Base-by-base conservation (phyloP, 2,797 vertebrate genomes). In the Takifugu rubripes region DNA sequence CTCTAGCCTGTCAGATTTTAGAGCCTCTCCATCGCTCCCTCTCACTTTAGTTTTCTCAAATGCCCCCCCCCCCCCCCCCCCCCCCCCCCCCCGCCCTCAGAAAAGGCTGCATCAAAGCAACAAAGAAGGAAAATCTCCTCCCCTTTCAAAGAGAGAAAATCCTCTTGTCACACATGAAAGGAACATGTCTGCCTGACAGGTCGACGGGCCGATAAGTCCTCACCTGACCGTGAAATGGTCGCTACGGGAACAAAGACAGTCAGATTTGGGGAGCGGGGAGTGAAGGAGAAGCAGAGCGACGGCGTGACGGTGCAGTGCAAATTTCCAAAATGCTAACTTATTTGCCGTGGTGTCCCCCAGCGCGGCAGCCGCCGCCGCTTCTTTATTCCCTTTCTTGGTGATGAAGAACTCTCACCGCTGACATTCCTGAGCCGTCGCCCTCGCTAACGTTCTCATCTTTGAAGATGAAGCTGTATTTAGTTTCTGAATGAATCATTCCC, bases 1-100 rank as follows among this genome's bases (percentile, higher is more conserved):
- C 79, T 87, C 81, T 76, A 69, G 70, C 79, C 71, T 80, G 81
- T 82, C 78, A 74, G 74, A 79, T 81, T 72, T 70, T 52, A 71
- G 58, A 68, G 75, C 68, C 62, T 83, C 71, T 69, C 77, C 76
- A 79, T 85, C 77, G 80, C 70, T 82, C 75, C 54, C 49, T 52
- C 49, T 64, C 70, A 69, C 16, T 46, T 9, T 21, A 9, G 17
- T n/a, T 3, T 31, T 8, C 17, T 10, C 44, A 46, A n/a, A n/a
- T n/a, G 7, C 44, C 31, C 10, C 10, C 42, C 15, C 5, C 15
- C 9, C 6, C 42, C 16, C 16, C 42, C 42, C 42, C 10, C 10
- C 42, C 15, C 5, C 15, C 9, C 6, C 42, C 16, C 16, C 42
- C 42, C 42, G 4, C 42, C 6, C 42, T 4, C 3, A 43, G 11